These are phyloP conservation scores for Microvelia longipes DNA, from an alignment of 1,140 invertebrate species.

Conservation along the genomic window DNA sequence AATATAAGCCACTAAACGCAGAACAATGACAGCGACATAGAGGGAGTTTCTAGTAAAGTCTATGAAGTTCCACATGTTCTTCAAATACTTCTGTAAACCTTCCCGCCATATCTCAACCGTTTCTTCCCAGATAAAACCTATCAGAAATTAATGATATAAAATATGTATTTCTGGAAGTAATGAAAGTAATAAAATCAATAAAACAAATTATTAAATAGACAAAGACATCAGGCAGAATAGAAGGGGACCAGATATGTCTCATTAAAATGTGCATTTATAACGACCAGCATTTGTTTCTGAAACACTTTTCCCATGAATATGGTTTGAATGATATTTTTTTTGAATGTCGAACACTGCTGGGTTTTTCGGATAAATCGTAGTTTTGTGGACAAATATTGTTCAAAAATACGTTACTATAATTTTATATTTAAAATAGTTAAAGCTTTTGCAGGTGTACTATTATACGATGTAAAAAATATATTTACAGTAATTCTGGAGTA, in stretches of 20 bases:
- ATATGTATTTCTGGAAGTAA: background rate
- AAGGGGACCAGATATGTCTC: background rate
- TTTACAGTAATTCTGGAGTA: too few species aligned
- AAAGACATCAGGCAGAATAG: background rate
- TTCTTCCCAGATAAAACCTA: conserved; percentile 83
- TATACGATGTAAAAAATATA: too few species aligned
- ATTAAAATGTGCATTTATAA: too few species aligned
- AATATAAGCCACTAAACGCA: conserved; percentile 60
- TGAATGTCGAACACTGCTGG: too few species aligned
- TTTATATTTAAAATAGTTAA: too few species aligned
- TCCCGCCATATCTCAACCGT: conserved; percentile 72
- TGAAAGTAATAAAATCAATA: background rate
- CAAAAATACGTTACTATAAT: too few species aligned
- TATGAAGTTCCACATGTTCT: conserved; percentile 92
- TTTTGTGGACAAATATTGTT: too few species aligned
- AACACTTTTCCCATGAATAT: too few species aligned
- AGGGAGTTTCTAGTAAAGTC: conserved; percentile 80
- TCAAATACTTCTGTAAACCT: conserved; percentile 65
- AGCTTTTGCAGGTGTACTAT: too few species aligned
- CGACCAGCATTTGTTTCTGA: too few species aligned
- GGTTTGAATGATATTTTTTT: too few species aligned
- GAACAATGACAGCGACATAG: conserved; percentile 59
- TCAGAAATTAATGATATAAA: conserved; percentile 12
- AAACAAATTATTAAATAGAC: background rate
- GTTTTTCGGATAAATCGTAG: too few species aligned